Percentiles rank a stretch among this genome's conserved stretches.
These are phyloP conservation scores for Chionodraco myersi DNA, from an alignment of 2,113 vertebrate species.

Conservation along the genomic window DNA sequence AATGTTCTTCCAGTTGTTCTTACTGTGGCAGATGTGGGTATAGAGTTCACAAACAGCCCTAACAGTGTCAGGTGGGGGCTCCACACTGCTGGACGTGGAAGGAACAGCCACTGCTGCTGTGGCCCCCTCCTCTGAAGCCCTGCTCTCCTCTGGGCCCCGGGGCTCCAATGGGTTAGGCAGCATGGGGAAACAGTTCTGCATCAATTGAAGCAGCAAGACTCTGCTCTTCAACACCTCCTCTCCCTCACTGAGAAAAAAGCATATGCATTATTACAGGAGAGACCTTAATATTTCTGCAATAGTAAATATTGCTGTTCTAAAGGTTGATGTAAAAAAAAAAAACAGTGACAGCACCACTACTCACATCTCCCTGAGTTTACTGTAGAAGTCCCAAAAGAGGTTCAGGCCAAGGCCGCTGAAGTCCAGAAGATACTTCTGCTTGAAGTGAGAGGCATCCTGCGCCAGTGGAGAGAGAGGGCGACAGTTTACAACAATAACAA, in stretches of 20 bases:
- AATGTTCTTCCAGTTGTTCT: neutral
- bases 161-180: slow-evolving; percentile 82
- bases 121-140: neutral
- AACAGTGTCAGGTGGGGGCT: slow-evolving; percentile 59
- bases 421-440: slow-evolving; percentile 92
- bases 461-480: slow-evolving; percentile 63
- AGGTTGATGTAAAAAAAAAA: neutral
- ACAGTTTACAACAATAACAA: neutral
- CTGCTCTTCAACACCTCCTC: slow-evolving; percentile 90
- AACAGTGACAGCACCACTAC: slow-evolving; percentile 29
- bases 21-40: slow-evolving; percentile 91
- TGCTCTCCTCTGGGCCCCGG: slow-evolving; percentile 53
- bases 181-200: slow-evolving; percentile 93
- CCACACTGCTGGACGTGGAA: slow-evolving; percentile 62
- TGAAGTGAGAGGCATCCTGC: slow-evolving; percentile 90
- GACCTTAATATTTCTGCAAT: neutral
- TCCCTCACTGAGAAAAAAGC: slow-evolving; percentile 82
- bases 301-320: neutral
- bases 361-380: slow-evolving; percentile 93
- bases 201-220: slow-evolving; percentile 90
- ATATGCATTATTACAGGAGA: neutral
- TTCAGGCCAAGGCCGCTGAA: slow-evolving; percentile 89
- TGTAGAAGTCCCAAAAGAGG: slow-evolving; percentile 96
- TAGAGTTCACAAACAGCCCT: slow-evolving; percentile 90
- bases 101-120: slow-evolving; percentile 33